Conservation (phyloP, 2,797 vertebrate genomes). For the Lutjanus campechanus region DNA sequence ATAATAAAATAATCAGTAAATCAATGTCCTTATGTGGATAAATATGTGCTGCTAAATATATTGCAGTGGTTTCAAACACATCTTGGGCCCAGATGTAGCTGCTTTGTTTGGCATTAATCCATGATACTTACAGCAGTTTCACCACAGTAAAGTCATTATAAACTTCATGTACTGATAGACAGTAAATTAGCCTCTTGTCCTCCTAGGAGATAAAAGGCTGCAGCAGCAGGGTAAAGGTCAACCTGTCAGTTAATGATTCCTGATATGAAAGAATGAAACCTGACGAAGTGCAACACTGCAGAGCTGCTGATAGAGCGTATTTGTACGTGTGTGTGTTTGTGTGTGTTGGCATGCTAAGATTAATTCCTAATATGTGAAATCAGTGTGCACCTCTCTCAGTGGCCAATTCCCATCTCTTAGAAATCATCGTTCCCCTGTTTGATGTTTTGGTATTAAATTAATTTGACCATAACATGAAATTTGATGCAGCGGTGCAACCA, state of each 20-base stretch:
- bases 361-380: constrained; percentile 51
- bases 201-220: not conserved
- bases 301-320: constrained; percentile 1
- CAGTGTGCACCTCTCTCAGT: constrained; percentile 8
- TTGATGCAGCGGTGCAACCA: constrained; percentile 19
- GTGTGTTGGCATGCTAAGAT: constrained; percentile 6
- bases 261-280: constrained; percentile 19
- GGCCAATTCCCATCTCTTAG: constrained; percentile 31
- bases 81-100: not conserved
- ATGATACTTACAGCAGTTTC: not conserved
- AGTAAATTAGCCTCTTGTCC: not conserved
- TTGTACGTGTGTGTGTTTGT: constrained; percentile 1
- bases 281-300: constrained; percentile 10
- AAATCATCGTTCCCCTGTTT: not conserved
- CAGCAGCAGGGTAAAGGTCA: constrained; percentile 1
- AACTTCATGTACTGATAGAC: not conserved
- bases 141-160: not conserved
- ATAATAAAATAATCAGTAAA: not conserved
- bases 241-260: not conserved
- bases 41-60: not conserved
- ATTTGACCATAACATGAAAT: constrained; percentile 41
- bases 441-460: constrained; percentile 42
- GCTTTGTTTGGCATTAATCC: not conserved
- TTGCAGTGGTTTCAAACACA: not conserved
- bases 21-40: not conserved